Evolutionary conservation across 2,113 vertebrate species (phyloP), one percentile per base, ranked within the genome.

Genomic region (Patagioenas fasciata): DNA sequence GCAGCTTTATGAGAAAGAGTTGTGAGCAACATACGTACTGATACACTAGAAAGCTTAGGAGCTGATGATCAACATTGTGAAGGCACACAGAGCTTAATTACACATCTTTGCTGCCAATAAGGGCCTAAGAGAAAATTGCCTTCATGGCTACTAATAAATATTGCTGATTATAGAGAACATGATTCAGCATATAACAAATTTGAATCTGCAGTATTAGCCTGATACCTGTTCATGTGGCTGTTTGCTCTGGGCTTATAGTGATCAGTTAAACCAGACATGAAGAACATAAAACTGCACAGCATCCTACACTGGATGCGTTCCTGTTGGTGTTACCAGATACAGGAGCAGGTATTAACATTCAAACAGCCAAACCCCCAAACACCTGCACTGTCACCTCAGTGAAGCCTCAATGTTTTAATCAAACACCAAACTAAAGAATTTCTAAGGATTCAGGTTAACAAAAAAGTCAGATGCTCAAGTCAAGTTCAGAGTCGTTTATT

Each of bases 401-500:
- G 82, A 67, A 62, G 23, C 25, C 42, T 87, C 51, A 10, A 20
- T 29, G 24, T 70, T 91, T 38, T 58, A 51, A 69, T 65, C 47
- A 66, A 83, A 69, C 3, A 11, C 31, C 29, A 11, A 74, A 70
- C 42, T 62, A 13, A 67, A 62, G 53, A 62, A 21, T 18, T 75
- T 50, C 9, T 50, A 31, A 73, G 17, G 54, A 51, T 36, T 71
- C 38, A 72, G 31, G 34, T 28, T 51, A 87, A 80, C 29, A 61
- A 87, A 88, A 24, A 26, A 88, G 15, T 56, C 83, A 60, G 40
- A 80, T 32, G 18, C 42, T 64, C 78, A 75, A 78, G 62, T 89
- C 80, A 62, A 6, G 7, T 84, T 93, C 65, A 92, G 89, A 92
- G 13, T 70, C 94, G 67, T 98, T 98, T 98, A 97, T 98, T 98